A percentile compares a stretch with the other conserved stretches of the same genome.
phyloP scores from a whole-genome alignment of 2,797 vertebrate genomes.

The Myripristis jacobus region DNA sequence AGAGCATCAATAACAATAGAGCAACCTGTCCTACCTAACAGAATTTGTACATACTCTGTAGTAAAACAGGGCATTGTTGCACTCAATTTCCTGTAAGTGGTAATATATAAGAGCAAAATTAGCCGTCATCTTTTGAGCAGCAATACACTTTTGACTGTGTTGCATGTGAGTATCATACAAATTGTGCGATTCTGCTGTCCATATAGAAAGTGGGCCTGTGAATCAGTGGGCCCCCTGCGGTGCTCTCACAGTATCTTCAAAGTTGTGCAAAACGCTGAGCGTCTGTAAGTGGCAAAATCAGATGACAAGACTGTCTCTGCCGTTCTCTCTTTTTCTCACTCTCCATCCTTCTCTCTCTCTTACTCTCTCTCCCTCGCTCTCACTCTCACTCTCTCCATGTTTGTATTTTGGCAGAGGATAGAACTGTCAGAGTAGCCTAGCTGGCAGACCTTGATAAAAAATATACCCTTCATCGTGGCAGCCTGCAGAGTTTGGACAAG shows the following conservation, averaged over 20 bases:
- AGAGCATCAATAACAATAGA: constrained; percentile 77
- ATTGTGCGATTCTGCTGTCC: constrained; percentile 20
- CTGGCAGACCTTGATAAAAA: constrained; percentile 93
- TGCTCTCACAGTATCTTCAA: constrained; percentile 18
- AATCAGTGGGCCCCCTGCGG: constrained; percentile 26
- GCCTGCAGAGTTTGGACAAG: constrained; percentile 89
- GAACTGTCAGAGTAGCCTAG: constrained; percentile 87
- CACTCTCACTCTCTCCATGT: constrained; percentile 44
- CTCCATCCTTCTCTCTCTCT: constrained; percentile 32
- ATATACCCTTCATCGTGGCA: constrained; percentile 89
- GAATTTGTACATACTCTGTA: constrained; percentile 33
- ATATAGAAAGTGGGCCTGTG: constrained; percentile 39
- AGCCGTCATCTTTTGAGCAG: constrained; percentile 13
- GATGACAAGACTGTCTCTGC: constrained; percentile 24
- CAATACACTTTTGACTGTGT: background rate
- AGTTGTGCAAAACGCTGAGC: constrained; percentile 36
- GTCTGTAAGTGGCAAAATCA: constrained; percentile 39
- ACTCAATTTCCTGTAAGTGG: constrained; percentile 50
- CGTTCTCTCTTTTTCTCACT: background rate
- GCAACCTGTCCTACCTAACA: constrained; percentile 62
- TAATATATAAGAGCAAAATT: constrained; percentile 5
- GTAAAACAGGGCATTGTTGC: constrained; percentile 22
- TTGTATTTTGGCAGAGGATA: constrained; percentile 69
- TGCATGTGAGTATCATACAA: constrained; percentile 22
- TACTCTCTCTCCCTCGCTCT: constrained; percentile 26